phyloP scores from a whole-genome alignment of 1,140 invertebrate genomes.

The Cydia strobilella region DNA sequence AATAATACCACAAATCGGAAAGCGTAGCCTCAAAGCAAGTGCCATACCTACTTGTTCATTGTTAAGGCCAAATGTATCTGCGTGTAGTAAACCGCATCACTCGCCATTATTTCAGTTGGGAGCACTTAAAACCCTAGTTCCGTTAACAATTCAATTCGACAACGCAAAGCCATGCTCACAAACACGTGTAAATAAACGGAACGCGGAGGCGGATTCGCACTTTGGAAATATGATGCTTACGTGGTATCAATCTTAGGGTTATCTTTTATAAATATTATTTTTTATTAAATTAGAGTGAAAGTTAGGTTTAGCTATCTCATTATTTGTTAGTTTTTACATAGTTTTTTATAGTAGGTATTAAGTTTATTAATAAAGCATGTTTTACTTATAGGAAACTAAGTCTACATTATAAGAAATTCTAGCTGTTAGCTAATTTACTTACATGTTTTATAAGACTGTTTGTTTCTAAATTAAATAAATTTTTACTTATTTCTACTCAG shows the following conservation, averaged over 20 bases:
- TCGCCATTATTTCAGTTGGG: conserved; percentile 16
- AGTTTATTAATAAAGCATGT: too few relatives aligned
- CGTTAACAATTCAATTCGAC: conserved; percentile 11
- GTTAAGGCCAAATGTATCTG: not conserved
- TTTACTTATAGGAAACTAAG: too few relatives aligned
- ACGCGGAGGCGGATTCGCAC: not conserved
- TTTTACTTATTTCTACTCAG: too few relatives aligned
- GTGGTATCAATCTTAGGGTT: not conserved
- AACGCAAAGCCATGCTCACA: conserved; percentile 2
- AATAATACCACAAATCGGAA: not conserved
- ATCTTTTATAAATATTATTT: too few relatives aligned
- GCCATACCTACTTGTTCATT: not conserved
- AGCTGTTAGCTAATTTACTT: too few relatives aligned
- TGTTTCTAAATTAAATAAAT: too few relatives aligned
- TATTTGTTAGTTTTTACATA: too few relatives aligned
- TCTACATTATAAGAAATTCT: too few relatives aligned
- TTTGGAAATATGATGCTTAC: not conserved
- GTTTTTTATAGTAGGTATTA: too few relatives aligned
- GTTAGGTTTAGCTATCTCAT: too few relatives aligned
- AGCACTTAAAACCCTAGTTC: conserved; percentile 2
- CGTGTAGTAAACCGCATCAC: not conserved
- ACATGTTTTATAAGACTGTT: too few relatives aligned
- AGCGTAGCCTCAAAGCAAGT: not conserved
- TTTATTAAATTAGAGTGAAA: too few relatives aligned
- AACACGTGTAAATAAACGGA: not conserved